Base-by-base conservation (phyloP, 2,888 invertebrate species). In the Charanyca ferruginea region DNA sequence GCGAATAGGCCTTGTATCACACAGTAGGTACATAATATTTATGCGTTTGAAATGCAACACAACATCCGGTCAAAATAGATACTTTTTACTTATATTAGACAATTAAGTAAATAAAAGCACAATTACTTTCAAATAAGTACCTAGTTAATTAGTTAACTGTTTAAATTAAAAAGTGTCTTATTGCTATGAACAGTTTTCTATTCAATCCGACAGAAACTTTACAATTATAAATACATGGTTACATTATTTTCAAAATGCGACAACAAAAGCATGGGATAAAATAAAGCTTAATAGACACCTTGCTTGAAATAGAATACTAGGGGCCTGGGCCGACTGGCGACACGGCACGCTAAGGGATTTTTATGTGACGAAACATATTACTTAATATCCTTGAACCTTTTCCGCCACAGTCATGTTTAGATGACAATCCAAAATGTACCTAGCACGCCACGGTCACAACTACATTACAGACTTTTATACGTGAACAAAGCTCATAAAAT, bases 181-280 rank as follows among this genome's bases (percentile, higher is more conserved):
- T 35, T 38, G 13, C 32, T 23, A 25, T 6, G 0, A 23, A 42
- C 18, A 35, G 8, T 5, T 61, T 65, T 45, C 11, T n/a, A 25
- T 22, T 22, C 2, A 44, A 42, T 59, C 63, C 64, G 73, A 68
- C 60, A 73, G 67, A 35, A 73, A 68, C 53, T 41, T 57, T 8
- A 75, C 49, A 62, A 66, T 60, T 59, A 28, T 49, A 16, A 65
- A 45, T 59, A 53, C 65, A 18, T 16, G 9, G 62, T n/a, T n/a
- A 67, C 62, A 49, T 64, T 48, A 5, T 48, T 57, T 65, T 66
- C 47, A 22, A 49, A 62, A 64, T 67, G 62, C 59, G 20, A 81
- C 68, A 69, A 59, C 66, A 75, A 67, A 77, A 77, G 72, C 80
- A 54, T 65, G 41, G 49, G 62, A 63, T 67, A 63, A 71, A 77